Conservation (phyloP, 2,888 invertebrate genomes). For the Lucinisca nassula region DNA sequence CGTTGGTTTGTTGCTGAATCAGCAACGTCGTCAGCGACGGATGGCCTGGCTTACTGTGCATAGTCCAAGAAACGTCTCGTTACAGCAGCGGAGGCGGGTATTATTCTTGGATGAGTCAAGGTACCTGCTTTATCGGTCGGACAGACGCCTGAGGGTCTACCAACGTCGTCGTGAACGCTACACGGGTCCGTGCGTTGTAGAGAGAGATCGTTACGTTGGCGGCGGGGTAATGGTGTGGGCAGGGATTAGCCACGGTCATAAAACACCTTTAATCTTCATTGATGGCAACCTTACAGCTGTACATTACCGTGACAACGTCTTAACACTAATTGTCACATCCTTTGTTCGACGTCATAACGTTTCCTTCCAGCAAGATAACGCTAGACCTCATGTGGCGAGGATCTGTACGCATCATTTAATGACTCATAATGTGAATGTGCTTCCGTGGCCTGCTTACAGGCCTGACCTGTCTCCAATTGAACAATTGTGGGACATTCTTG, state of each 20-base stretch:
- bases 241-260: neutral
- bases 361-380: neutral
- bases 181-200: neutral
- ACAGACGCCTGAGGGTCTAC: neutral
- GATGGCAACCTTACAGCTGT: neutral
- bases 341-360: neutral
- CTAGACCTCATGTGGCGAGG: too few species aligned
- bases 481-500: slow-evolving; percentile 28
- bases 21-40: too few species aligned
- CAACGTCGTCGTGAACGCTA: neutral
- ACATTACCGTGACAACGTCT: neutral
- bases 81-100: neutral
- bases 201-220: neutral
- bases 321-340: neutral
- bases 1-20: too few species aligned
- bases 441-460: slow-evolving; percentile 37
- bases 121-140: neutral
- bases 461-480: slow-evolving; percentile 43
- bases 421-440: neutral
- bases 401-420: neutral
- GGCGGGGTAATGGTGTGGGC: neutral
- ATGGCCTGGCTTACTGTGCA: neutral
- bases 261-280: neutral
- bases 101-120: neutral
- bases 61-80: neutral